Evolutionary conservation across 2,113 vertebrate species (phyloP).

Genomic region (Gymnobelideus leadbeateri): DNA sequence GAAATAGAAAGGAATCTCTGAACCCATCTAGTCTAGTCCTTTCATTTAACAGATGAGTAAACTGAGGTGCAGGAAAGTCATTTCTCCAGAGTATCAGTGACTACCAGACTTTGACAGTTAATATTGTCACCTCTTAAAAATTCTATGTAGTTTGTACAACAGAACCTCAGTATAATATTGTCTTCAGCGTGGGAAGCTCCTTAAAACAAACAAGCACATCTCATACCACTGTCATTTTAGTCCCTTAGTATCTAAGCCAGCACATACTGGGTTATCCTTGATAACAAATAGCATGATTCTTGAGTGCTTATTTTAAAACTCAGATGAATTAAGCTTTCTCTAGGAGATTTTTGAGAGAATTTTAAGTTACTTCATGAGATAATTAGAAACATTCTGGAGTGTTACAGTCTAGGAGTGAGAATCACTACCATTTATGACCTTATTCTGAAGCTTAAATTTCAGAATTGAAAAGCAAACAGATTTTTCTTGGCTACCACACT

Average conservation of each 20-base stretch:
- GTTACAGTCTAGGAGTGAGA: background rate
- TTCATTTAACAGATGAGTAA: background rate
- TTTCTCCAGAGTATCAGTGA: background rate
- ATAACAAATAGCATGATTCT: background rate
- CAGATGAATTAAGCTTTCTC: background rate
- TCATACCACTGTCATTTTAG: background rate
- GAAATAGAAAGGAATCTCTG: background rate
- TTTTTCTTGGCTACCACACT: background rate
- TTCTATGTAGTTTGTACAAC: background rate
- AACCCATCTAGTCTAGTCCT: background rate
- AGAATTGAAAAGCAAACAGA: background rate
- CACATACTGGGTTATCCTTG: background rate
- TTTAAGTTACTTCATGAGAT: background rate
- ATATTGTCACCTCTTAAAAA: background rate
- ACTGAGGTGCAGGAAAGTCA: background rate
- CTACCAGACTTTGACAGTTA: background rate
- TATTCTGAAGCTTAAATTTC: background rate
- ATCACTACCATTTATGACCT: background rate
- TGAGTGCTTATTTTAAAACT: background rate
- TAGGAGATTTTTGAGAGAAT: background rate
- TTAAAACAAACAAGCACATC: background rate
- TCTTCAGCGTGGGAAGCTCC: background rate
- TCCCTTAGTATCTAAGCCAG: background rate
- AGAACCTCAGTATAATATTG: constrained; percentile 1
- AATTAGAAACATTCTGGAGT: constrained; percentile 1